Evolutionary conservation across 37 sponge, comb jelly and placozoan species (phyloP).

Genomic region (Haliclona indistincta): DNA sequence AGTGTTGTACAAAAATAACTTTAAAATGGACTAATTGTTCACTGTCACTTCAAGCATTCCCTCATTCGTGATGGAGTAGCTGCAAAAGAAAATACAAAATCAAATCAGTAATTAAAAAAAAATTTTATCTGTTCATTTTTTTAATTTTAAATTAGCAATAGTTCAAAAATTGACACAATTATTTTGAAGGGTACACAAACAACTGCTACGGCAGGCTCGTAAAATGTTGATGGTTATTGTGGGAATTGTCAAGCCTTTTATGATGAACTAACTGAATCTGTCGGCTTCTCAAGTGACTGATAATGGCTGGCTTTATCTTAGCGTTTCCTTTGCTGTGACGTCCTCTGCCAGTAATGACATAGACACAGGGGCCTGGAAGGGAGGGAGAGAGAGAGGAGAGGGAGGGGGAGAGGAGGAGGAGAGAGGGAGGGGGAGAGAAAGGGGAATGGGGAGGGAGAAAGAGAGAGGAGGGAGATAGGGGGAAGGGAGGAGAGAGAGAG

Average conservation of each 20-base stretch:
- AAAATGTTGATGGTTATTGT: neutral
- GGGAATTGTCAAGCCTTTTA: neutral
- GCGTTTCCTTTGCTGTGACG: constrained; percentile 70
- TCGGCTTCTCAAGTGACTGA: constrained; percentile 30
- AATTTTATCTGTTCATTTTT: no score
- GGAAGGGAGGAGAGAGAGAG: neutral
- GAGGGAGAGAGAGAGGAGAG: constrained; percentile 14
- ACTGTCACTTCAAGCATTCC: no score
- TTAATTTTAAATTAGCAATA: no score
- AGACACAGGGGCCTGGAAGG: constrained; percentile 3
- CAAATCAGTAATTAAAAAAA: no score
- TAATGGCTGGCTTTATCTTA: constrained; percentile 75
- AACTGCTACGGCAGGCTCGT: neutral
- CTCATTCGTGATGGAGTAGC: no score
- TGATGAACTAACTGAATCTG: neutral
- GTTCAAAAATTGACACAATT: no score
- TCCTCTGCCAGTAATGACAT: constrained; percentile 79
- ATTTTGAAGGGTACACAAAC: no score
- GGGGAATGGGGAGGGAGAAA: no score
- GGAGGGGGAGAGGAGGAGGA: neutral
- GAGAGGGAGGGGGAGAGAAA: constrained; percentile 14
- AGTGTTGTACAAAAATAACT: no score
- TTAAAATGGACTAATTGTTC: no score
- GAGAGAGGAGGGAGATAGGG: no score
- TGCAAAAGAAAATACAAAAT: no score